Percentiles rank a stretch among this genome's conserved stretches.
These are phyloP conservation scores for Microchirus variegatus DNA, from an alignment of 2,797 vertebrate species.

Conservation along the genomic window DNA sequence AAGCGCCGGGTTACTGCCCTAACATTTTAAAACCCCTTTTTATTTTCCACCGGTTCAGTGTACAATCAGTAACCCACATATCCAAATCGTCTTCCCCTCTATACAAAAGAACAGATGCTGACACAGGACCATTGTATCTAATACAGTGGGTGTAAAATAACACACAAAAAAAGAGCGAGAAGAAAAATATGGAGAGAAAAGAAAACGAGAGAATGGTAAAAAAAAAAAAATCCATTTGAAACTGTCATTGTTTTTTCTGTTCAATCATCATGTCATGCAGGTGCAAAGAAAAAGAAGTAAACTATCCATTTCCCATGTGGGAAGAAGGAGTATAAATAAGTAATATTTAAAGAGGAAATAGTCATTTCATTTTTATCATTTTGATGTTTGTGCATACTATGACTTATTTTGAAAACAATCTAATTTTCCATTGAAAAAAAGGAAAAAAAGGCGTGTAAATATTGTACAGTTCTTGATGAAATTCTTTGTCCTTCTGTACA, in stretches of 20 bases:
- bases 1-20: conserved; percentile 79
- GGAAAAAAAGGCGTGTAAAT: conserved; percentile 82
- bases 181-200: conserved; percentile 17
- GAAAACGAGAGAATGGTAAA: conserved; percentile 51
- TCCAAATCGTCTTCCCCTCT: conserved; percentile 79
- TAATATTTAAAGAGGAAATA: conserved; percentile 87
- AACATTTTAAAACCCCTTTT: conserved; percentile 78
- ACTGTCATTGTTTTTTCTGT: conserved; percentile 82
- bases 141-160: conserved; percentile 77
- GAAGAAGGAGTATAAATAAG: conserved; percentile 83
- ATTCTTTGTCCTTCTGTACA: conserved; percentile 87
- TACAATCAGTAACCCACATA: conserved; percentile 78
- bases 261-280: conserved; percentile 82
- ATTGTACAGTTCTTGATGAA: conserved; percentile 88
- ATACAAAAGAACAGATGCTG: conserved; percentile 67
- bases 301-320: conserved; percentile 76
- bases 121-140: conserved; percentile 68
- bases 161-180: conserved; percentile 5
- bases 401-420: conserved; percentile 88
- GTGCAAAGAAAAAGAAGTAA: conserved; percentile 78
- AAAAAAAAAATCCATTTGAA: conserved; percentile 76
- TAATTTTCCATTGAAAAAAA: conserved; percentile 83
- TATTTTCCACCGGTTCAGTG: conserved; percentile 77
- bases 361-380: conserved; percentile 86
- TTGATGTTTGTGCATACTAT: conserved; percentile 86